These are phyloP conservation scores for Syrrhaptes paradoxus DNA, from an alignment of 2,113 vertebrate genomes.

Conservation along the genomic window DNA sequence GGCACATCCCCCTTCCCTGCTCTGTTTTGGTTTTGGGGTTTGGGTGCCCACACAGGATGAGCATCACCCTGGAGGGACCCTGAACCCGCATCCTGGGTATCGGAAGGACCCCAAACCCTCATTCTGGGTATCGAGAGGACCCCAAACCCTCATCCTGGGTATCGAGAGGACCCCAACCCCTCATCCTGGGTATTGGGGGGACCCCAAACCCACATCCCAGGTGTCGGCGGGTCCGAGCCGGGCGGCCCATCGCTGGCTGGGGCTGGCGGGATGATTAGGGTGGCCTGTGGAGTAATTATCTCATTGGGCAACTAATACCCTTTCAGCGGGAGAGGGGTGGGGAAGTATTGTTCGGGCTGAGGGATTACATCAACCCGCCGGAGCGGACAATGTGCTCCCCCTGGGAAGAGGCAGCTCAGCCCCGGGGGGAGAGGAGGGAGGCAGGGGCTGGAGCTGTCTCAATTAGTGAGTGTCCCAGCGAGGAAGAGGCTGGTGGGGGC, in stretches of 20 bases:
- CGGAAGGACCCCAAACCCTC: fast-evolving
- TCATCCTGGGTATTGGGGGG: fast-evolving
- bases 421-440: conserved; percentile 73
- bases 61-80: too few species aligned
- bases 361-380: conserved; percentile 82
- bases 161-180: fast-evolving
- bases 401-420: conserved; percentile 66
- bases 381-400: conserved; percentile 79
- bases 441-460: conserved; percentile 83
- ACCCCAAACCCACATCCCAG: fast-evolving
- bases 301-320: conserved; percentile 77
- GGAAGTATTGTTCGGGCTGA: conserved; percentile 75
- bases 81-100: background rate
- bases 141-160: background rate
- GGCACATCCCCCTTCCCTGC: fast-evolving
- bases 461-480: conserved; percentile 71
- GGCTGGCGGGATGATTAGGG: background rate
- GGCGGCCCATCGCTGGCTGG: background rate
- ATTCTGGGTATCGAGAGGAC: background rate
- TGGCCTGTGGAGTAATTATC: conserved; percentile 50
- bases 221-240: background rate
- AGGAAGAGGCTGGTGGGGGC: background rate
- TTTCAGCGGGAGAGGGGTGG: conserved; percentile 63
- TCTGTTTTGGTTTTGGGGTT: background rate
- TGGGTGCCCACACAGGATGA: fast-evolving